A percentile compares a stretch with the other conserved stretches of the same genome.
Conservation (phyloP, 1,140 invertebrate species). For the Heliconius hewitsoni region DNA sequence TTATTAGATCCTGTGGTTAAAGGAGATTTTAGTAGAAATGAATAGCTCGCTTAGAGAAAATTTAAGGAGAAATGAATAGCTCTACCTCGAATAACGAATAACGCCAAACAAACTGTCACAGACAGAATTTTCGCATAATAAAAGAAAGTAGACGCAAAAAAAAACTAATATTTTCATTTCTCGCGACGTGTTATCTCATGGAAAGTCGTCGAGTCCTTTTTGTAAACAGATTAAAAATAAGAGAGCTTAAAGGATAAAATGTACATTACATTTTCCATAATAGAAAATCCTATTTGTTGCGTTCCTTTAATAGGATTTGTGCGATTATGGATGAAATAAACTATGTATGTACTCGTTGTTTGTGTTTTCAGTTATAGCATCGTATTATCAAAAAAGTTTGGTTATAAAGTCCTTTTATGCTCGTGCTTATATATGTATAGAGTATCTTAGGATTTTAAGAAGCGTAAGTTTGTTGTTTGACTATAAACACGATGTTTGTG, state of each 20-base stretch:
- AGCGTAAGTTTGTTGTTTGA: too few species aligned
- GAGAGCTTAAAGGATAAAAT: conserved; percentile 15
- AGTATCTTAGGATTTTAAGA: too few species aligned
- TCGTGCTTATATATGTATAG: too few species aligned
- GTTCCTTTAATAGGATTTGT: conserved; percentile 11
- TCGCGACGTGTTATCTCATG: neutral
- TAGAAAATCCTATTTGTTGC: conserved; percentile 14
- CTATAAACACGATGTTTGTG: too few species aligned
- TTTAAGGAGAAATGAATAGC: neutral
- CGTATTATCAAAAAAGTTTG: neutral
- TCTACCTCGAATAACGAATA: neutral
- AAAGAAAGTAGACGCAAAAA: neutral
- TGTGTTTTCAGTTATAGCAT: neutral
- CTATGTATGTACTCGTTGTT: neutral
- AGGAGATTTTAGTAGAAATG: neutral
- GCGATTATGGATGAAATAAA: conserved; percentile 14
- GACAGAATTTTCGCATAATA: neutral
- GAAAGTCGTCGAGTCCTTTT: neutral
- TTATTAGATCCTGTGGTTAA: neutral
- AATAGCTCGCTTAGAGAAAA: neutral
- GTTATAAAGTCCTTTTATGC: neutral
- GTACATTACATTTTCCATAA: conserved; percentile 15
- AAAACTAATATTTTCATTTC: neutral
- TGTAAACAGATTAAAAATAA: conserved; percentile 14
- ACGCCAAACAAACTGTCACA: neutral